These are phyloP conservation scores for Drosophila punjabiensis DNA, from an alignment of 1,140 invertebrate species.

Conservation along the genomic window DNA sequence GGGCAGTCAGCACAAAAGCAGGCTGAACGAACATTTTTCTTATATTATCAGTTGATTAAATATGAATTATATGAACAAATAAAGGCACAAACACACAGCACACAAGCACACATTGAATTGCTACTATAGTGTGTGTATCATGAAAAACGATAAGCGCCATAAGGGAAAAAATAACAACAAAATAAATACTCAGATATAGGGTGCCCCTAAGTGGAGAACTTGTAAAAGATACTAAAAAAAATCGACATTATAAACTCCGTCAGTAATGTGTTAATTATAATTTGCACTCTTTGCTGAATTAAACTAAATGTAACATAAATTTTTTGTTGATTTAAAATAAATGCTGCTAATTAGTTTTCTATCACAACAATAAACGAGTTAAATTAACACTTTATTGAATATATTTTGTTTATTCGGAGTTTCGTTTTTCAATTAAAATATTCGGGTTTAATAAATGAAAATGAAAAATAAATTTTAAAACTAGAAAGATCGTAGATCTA, in stretches of 20 bases:
- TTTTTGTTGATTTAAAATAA: background rate
- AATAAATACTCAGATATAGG: conserved; percentile 49
- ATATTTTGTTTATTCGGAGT: background rate
- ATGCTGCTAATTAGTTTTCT: conserved; percentile 1
- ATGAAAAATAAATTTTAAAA: background rate
- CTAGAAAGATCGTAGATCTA: background rate
- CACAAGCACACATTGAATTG: conserved; percentile 8
- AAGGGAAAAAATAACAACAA: conserved; percentile 33
- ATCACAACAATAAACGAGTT: conserved; percentile 4
- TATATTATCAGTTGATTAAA: conserved; percentile 82
- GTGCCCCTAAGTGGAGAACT: conserved; percentile 19
- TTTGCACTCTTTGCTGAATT: conserved; percentile 19
- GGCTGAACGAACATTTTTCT: conserved; percentile 43
- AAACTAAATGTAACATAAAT: conserved; percentile 12
- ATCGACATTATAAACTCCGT: background rate
- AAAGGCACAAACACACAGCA: conserved; percentile 34
- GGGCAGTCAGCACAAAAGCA: conserved; percentile 55
- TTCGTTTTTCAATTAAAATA: background rate
- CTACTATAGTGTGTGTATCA: conserved; percentile 11
- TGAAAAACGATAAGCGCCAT: conserved; percentile 75
- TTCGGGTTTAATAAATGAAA: background rate
- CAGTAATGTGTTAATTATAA: conserved; percentile 33
- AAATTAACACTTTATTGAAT: background rate
- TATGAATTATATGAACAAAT: conserved; percentile 79
- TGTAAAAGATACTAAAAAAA: background rate